A percentile compares a stretch with the other conserved stretches of the same genome.
These are phyloP conservation scores for Plecotus auritus DNA, from an alignment of 2,113 vertebrate genomes.

Conservation along the genomic window DNA sequence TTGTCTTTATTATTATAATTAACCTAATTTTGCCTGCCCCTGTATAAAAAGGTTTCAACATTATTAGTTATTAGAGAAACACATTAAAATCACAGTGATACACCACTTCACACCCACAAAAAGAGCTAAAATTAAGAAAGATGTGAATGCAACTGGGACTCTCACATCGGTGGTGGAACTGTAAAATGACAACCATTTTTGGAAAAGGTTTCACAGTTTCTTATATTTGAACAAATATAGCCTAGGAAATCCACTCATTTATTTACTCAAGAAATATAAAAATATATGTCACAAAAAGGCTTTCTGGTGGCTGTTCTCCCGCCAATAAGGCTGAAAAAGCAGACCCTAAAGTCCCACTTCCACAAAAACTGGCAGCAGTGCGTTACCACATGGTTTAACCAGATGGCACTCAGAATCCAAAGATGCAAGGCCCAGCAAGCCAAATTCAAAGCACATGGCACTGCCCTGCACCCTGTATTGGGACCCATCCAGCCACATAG, in stretches of 20 bases:
- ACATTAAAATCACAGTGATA: neutral
- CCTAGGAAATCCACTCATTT: neutral
- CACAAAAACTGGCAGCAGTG: neutral
- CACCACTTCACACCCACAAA: neutral
- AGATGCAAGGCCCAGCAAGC: neutral
- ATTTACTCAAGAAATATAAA: neutral
- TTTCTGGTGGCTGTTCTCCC: neutral
- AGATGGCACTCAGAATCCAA: neutral
- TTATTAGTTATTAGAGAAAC: neutral
- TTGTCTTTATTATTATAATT: neutral
- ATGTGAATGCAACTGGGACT: neutral
- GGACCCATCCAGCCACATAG: slow-evolving; percentile 87
- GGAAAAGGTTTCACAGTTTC: neutral
- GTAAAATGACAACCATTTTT: neutral
- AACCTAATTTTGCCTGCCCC: neutral
- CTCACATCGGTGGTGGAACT: neutral
- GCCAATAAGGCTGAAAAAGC: neutral
- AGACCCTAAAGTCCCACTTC: neutral
- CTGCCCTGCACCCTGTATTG: neutral
- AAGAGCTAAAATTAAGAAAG: neutral
- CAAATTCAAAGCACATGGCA: neutral
- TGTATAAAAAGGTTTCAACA: neutral
- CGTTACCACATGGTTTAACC: neutral
- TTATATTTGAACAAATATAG: neutral
- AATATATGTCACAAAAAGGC: neutral